phyloP scores from a whole-genome alignment of 2,888 invertebrate genomes.

The Gortyna flavago region DNA sequence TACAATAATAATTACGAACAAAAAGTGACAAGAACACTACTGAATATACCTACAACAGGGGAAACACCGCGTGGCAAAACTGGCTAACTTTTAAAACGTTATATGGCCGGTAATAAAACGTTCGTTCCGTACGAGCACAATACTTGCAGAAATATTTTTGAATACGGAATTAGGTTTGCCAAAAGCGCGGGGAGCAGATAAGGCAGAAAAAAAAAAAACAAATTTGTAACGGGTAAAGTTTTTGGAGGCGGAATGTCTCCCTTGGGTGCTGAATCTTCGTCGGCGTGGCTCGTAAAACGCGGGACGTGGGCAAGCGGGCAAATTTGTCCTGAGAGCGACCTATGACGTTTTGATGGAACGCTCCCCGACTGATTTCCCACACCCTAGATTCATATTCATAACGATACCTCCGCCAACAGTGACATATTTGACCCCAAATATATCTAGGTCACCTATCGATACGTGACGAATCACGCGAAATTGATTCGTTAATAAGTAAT shows the following conservation, averaged over 20 bases:
- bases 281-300: conserved; percentile 89
- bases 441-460: conserved; percentile 73
- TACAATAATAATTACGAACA: conserved; percentile 85
- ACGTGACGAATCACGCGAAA: conserved; percentile 73
- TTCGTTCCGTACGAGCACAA: conserved; percentile 88
- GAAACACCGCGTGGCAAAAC: conserved; percentile 82
- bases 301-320: conserved; percentile 90
- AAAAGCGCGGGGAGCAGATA: conserved; percentile 90
- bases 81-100: conserved; percentile 90
- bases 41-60: conserved; percentile 68
- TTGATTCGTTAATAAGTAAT: conserved; percentile 72
- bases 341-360: conserved; percentile 90
- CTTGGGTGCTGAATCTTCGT: conserved; percentile 90
- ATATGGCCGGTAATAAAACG: conserved; percentile 89
- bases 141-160: conserved; percentile 90
- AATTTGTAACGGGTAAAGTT: conserved; percentile 91
- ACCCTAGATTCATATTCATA: conserved; percentile 89
- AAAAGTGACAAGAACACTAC: conserved; percentile 78
- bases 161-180: conserved; percentile 90
- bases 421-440: conserved; percentile 79
- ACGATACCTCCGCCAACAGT: conserved; percentile 82
- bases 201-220: conserved; percentile 89
- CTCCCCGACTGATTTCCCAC: conserved; percentile 86
- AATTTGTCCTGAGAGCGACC: conserved; percentile 90
- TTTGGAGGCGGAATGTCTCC: conserved; percentile 90